These are phyloP conservation scores for Heterodera carotae DNA, from an alignment of 1,140 invertebrate genomes.

Conservation along the genomic window DNA sequence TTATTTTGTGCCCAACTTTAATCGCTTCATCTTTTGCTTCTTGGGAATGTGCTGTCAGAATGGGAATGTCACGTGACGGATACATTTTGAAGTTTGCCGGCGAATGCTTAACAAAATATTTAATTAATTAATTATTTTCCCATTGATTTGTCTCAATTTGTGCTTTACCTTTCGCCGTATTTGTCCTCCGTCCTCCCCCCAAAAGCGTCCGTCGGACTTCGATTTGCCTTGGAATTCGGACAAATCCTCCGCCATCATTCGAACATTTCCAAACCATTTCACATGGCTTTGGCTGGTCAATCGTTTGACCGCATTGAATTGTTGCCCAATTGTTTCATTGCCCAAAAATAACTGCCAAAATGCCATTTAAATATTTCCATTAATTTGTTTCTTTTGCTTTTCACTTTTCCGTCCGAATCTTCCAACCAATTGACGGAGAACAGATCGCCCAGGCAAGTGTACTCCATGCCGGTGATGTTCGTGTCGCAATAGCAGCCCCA, in stretches of 20 bases:
- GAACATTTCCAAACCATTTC: slow-evolving; percentile 71
- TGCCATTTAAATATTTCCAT: not conserved
- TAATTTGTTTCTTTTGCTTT: slow-evolving; percentile 45
- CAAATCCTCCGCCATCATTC: slow-evolving; percentile 56
- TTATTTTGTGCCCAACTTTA: slow-evolving; percentile 25
- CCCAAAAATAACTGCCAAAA: slow-evolving; percentile 68
- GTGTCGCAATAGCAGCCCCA: slow-evolving; percentile 65
- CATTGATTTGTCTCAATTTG: not conserved
- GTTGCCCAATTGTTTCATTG: slow-evolving; percentile 70
- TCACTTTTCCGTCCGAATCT: slow-evolving; percentile 69
- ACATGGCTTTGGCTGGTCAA: slow-evolving; percentile 73
- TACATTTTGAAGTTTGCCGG: slow-evolving; percentile 7
- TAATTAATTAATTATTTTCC: slow-evolving; percentile 3
- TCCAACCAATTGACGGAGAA: slow-evolving; percentile 74
- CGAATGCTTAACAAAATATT: not conserved
- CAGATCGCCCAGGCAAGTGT: slow-evolving; percentile 58
- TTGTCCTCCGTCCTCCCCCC: slow-evolving; percentile 4
- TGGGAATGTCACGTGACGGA: not conserved
- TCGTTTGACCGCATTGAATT: slow-evolving; percentile 70
- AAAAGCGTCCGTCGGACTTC: not conserved
- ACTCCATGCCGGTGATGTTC: slow-evolving; percentile 41
- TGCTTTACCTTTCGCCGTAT: slow-evolving; percentile 4
- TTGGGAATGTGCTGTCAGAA: not conserved
- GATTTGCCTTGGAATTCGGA: slow-evolving; percentile 63
- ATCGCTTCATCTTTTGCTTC: slow-evolving; percentile 35